A percentile compares a stretch with the other conserved stretches of the same genome.
Evolutionary conservation across 2,797 vertebrate species (phyloP).

Genomic region (Anguilla marmorata): DNA sequence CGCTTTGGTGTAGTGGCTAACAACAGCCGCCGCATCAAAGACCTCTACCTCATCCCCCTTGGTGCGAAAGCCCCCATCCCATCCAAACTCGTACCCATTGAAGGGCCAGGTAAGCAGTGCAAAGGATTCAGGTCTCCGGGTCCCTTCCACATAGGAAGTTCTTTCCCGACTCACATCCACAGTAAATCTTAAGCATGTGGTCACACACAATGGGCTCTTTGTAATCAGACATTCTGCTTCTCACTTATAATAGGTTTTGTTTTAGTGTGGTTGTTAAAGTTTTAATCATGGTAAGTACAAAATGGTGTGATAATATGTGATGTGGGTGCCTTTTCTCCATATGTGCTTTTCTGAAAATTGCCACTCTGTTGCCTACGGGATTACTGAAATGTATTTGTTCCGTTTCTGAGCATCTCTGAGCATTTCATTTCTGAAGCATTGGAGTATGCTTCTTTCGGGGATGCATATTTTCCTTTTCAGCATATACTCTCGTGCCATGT

Average conservation of each 20-base stretch:
- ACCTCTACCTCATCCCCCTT: conserved; percentile 95
- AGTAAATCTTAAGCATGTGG: not conserved
- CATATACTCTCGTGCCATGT: not conserved
- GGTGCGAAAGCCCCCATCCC: conserved; percentile 89
- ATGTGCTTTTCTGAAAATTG: not conserved
- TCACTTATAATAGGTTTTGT: not conserved
- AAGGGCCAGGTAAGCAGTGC: conserved; percentile 88
- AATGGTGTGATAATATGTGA: not conserved
- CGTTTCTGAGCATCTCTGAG: not conserved
- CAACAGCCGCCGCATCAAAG: conserved; percentile 89
- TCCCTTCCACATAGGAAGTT: not conserved
- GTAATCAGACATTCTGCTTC: not conserved
- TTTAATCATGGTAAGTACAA: not conserved
- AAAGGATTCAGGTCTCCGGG: not conserved
- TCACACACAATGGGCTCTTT: not conserved
- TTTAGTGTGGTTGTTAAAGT: not conserved
- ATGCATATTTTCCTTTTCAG: not conserved
- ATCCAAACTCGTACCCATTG: conserved; percentile 88
- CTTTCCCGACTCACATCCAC: not conserved
- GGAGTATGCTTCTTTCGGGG: not conserved
- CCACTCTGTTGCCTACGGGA: not conserved
- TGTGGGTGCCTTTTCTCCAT: not conserved
- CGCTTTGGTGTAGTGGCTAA: conserved; percentile 97
- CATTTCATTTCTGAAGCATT: not conserved
- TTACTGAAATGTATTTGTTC: not conserved